Percentiles rank a stretch among this genome's conserved stretches.
Conservation (phyloP, 2,797 vertebrate genomes). For the Lerista edwardsae region DNA sequence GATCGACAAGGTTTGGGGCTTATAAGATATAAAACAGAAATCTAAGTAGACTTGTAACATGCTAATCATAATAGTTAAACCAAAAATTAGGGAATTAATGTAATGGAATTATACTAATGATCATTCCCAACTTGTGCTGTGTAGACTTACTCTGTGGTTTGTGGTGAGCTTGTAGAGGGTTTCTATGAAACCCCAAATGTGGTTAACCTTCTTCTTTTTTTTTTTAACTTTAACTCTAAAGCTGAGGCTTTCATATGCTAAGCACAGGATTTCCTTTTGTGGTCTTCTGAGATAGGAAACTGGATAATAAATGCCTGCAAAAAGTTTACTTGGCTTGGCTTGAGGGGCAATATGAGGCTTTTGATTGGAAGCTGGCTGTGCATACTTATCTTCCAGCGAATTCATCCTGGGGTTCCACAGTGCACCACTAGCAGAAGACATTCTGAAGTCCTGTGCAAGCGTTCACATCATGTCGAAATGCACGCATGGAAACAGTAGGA, state of each 20-base stretch:
- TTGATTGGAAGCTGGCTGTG: conserved; percentile 55
- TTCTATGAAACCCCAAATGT: conserved; percentile 72
- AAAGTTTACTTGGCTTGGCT: conserved; percentile 71
- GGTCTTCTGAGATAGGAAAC: conserved; percentile 67
- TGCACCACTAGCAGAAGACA: neutral
- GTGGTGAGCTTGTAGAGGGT: conserved; percentile 77
- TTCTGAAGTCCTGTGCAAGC: neutral
- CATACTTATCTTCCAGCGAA: conserved; percentile 1
- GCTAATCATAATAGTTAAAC: conserved; percentile 20
- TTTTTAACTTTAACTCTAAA: conserved; percentile 58
- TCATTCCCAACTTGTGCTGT: conserved; percentile 65
- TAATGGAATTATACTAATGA: conserved; percentile 59
- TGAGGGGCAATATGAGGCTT: conserved; percentile 50
- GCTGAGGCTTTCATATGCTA: conserved; percentile 64
- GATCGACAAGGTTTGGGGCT: neutral
- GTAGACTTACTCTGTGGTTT: conserved; percentile 78
- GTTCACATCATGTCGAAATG: too few relatives aligned
- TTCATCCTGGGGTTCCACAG: neutral
- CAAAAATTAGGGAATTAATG: conserved; percentile 35
- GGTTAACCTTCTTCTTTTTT: conserved; percentile 63
- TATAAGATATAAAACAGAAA: neutral
- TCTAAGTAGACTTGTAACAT: neutral
- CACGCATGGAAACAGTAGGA: neutral
- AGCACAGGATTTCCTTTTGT: conserved; percentile 78
- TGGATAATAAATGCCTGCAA: conserved; percentile 73